phyloP scores from a whole-genome alignment of 2,888 invertebrate species.

The Ferrisia virgata region DNA sequence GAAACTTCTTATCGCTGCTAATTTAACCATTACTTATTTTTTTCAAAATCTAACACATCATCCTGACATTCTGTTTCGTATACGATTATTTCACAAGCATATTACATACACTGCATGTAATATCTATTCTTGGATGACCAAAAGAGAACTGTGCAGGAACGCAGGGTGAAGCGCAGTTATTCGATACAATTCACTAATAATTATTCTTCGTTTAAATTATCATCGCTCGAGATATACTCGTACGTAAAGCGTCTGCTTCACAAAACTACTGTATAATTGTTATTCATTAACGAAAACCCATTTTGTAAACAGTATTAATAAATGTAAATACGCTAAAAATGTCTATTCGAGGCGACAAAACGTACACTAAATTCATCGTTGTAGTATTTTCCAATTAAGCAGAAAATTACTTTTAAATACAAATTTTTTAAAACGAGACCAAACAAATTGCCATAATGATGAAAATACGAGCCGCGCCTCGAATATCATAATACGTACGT shows the following conservation, averaged over 20 bases:
- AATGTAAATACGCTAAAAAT: not conserved
- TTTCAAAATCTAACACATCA: not conserved
- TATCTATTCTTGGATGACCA: no score
- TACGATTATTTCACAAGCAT: no score
- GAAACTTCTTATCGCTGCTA: not conserved
- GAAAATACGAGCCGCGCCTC: not conserved
- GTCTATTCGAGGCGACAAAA: not conserved
- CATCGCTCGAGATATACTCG: not conserved
- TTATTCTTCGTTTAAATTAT: constrained; percentile 5
- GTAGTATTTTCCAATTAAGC: not conserved
- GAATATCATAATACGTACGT: not conserved
- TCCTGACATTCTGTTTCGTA: not conserved
- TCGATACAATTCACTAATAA: not conserved
- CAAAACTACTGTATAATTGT: constrained; percentile 9
- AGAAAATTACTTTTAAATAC: not conserved
- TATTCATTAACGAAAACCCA: not conserved
- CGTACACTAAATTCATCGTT: not conserved
- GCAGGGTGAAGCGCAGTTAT: not conserved
- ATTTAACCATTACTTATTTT: not conserved
- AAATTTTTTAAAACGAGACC: not conserved
- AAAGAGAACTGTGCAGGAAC: no score
- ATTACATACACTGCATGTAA: not conserved
- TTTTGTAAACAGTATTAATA: constrained; percentile 10
- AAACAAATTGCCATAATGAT: not conserved
- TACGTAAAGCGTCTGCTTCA: not conserved